Evolutionary conservation across 2,888 invertebrate species (phyloP).

Genomic region (Volucella inanis): DNA sequence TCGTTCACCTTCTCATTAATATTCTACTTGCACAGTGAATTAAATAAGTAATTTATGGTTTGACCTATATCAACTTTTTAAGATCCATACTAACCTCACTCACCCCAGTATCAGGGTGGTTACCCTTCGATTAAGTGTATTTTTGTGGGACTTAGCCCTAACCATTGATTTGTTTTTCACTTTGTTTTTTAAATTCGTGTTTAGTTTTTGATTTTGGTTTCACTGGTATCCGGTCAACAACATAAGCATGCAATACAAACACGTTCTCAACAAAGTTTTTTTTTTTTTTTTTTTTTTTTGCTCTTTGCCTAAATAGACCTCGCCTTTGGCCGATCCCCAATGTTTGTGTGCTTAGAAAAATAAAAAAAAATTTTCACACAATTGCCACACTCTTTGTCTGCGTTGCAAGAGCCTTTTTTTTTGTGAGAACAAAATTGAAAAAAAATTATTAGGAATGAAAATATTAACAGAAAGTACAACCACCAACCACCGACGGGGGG

Average conservation of each 20-base stretch:
- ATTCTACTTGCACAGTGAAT: conserved; percentile 70
- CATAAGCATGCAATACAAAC: conserved; percentile 66
- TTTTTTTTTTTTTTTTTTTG: not conserved
- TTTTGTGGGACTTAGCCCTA: not conserved
- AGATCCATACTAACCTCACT: conserved; percentile 22
- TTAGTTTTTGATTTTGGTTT: conserved; percentile 59
- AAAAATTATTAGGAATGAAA: conserved; percentile 69
- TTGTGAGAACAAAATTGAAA: conserved; percentile 60
- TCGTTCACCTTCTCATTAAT: conserved; percentile 63
- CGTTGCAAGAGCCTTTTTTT: conserved; percentile 21
- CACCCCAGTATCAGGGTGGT: conserved; percentile 14
- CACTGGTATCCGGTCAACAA: conserved; percentile 26
- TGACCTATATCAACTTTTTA: conserved; percentile 72
- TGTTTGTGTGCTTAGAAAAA: conserved; percentile 29
- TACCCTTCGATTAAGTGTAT: conserved; percentile 16
- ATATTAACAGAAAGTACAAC: conserved; percentile 60
- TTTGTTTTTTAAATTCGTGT: conserved; percentile 46
- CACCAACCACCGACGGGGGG: conserved; percentile 32
- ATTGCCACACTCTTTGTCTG: not conserved
- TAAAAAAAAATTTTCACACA: not conserved
- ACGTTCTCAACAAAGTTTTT: conserved; percentile 31
- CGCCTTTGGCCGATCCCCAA: conserved; percentile 11
- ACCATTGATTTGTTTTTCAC: conserved; percentile 1
- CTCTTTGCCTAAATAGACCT: conserved; percentile 12
- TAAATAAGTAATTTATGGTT: conserved; percentile 74